Conservation (phyloP, 2,113 vertebrate species). For the Etheostoma cragini region DNA sequence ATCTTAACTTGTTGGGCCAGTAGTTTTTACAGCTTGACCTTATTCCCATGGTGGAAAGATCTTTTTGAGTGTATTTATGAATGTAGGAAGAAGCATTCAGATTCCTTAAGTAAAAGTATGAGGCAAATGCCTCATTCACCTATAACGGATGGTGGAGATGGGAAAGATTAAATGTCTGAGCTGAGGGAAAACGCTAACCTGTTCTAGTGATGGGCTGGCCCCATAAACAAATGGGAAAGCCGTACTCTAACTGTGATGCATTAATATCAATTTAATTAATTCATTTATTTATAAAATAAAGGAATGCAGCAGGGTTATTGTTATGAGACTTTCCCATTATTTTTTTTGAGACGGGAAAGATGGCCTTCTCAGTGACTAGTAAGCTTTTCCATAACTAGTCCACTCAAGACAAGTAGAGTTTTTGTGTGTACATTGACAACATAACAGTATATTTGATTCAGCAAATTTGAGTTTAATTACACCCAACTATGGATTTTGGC, state of each 20-base stretch:
- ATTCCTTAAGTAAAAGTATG: too few relatives aligned
- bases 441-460: neutral
- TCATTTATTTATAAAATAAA: neutral
- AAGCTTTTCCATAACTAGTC: neutral
- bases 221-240: neutral
- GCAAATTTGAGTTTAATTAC: neutral
- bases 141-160: too few relatives aligned
- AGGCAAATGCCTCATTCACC: too few relatives aligned
- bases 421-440: neutral
- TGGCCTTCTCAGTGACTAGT: neutral
- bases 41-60: neutral
- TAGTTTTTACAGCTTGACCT: neutral
- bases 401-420: neutral
- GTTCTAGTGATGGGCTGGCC: too few relatives aligned
- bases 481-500: neutral
- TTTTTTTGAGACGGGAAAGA: neutral
- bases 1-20: slow-evolving; percentile 19
- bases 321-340: neutral
- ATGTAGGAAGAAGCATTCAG: too few relatives aligned
- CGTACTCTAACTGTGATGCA: neutral
- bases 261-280: neutral
- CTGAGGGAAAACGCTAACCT: too few relatives aligned
- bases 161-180: too few relatives aligned
- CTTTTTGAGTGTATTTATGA: too few relatives aligned
- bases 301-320: neutral